These are phyloP conservation scores for Andrena bucephala DNA, from an alignment of 2,888 invertebrate genomes.

Conservation along the genomic window DNA sequence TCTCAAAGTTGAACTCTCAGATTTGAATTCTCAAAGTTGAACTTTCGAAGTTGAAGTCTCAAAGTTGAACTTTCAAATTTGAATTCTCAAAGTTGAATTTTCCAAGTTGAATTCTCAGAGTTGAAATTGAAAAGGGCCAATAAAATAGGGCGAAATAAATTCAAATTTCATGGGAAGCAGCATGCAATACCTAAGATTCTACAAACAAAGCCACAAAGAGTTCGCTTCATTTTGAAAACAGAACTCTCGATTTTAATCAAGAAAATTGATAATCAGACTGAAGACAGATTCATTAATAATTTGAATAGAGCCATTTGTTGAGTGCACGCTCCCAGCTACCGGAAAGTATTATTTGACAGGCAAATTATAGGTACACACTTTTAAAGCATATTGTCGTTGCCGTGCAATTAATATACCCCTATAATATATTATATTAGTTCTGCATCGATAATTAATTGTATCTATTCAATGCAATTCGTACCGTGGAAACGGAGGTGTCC, in stretches of 20 bases:
- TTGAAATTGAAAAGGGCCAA: too few species aligned
- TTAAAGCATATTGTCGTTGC: slow-evolving; percentile 4
- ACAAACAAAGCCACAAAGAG: too few species aligned
- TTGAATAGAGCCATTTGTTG: neutral
- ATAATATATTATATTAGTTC: neutral
- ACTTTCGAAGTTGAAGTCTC: too few species aligned
- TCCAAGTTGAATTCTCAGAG: too few species aligned
- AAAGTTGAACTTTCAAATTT: too few species aligned
- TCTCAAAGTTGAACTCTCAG: too few species aligned
- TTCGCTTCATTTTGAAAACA: too few species aligned
- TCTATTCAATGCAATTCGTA: neutral
- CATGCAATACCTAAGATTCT: too few species aligned
- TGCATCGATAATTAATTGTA: neutral
- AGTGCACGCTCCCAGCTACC: neutral
- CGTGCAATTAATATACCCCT: neutral
- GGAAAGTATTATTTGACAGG: neutral
- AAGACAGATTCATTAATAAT: slow-evolving; percentile 1
- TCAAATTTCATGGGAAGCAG: too few species aligned
- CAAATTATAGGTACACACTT: neutral
- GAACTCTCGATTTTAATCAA: neutral
- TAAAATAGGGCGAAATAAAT: too few species aligned
- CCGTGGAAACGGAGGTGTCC: neutral
- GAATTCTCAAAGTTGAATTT: too few species aligned
- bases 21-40: too few species aligned
- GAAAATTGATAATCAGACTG: neutral